These are phyloP conservation scores for Pseudomyrmex concolor DNA, from an alignment of 1,140 invertebrate genomes.

Conservation along the genomic window DNA sequence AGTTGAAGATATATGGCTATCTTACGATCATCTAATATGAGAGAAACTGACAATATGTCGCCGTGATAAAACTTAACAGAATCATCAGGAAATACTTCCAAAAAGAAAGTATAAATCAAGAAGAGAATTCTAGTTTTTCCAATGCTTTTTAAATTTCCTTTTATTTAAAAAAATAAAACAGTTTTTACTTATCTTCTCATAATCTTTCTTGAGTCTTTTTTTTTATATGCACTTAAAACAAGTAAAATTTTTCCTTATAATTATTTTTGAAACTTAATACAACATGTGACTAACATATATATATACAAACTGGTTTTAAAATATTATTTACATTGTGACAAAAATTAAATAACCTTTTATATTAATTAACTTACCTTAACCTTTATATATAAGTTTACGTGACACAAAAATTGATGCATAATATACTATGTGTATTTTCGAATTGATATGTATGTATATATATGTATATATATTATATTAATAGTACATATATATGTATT, in stretches of 20 bases:
- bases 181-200: background rate
- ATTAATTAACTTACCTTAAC: background rate
- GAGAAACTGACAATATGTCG: background rate
- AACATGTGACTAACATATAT: background rate
- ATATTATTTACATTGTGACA: background rate
- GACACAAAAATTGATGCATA: background rate
- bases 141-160: background rate
- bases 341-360: background rate
- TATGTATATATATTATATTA: background rate
- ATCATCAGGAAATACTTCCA: background rate
- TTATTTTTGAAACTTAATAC: conserved; percentile 7
- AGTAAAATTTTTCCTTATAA: conserved; percentile 13
- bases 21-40: background rate
- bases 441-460: background rate
- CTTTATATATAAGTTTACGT: background rate
- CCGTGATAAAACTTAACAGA: background rate
- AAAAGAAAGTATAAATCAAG: conserved; percentile 8
- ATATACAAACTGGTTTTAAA: background rate
- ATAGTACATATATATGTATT: background rate
- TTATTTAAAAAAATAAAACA: background rate
- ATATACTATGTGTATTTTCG: background rate
- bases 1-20: conserved; percentile 16
- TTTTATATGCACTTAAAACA: background rate
- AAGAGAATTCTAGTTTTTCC: conserved; percentile 10
- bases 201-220: background rate